These are phyloP conservation scores for Microctenopoma steveboyesi DNA, from an alignment of 2,797 vertebrate species.

Conservation along the genomic window DNA sequence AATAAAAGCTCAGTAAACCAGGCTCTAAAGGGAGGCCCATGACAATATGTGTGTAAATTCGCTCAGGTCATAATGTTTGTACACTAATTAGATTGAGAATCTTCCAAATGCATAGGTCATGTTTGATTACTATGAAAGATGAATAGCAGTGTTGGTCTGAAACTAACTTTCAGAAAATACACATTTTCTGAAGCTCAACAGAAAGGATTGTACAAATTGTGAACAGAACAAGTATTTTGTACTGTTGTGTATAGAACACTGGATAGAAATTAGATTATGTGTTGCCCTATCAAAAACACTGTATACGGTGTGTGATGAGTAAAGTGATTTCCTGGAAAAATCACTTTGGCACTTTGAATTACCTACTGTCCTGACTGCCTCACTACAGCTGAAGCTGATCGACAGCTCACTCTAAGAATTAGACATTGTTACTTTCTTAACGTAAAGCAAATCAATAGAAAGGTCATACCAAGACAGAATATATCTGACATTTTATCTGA, in stretches of 20 bases:
- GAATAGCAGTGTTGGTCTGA: not conserved
- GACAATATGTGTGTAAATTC: not conserved
- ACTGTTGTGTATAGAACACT: not conserved
- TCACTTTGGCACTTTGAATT: too few species aligned
- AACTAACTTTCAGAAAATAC: not conserved
- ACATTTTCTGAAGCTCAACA: not conserved
- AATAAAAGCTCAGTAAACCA: constrained; percentile 8
- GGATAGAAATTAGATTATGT: not conserved
- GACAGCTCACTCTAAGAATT: too few species aligned
- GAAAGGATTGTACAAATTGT: not conserved
- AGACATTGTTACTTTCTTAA: too few species aligned
- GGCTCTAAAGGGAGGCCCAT: not conserved
- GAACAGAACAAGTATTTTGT: not conserved
- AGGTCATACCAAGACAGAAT: too few species aligned
- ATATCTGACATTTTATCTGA: too few species aligned
- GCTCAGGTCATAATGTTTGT: too few species aligned
- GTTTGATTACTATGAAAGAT: constrained; percentile 2
- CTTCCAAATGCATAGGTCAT: constrained; percentile 16
- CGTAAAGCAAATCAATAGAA: too few species aligned
- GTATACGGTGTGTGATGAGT: not conserved
- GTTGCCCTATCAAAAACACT: not conserved
- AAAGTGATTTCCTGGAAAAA: too few species aligned
- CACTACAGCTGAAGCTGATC: too few species aligned
- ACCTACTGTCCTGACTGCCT: too few species aligned
- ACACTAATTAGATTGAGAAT: constrained; percentile 18